Evolutionary conservation across 2,888 invertebrate species (phyloP).

Genomic region (Apodemia mormo): DNA sequence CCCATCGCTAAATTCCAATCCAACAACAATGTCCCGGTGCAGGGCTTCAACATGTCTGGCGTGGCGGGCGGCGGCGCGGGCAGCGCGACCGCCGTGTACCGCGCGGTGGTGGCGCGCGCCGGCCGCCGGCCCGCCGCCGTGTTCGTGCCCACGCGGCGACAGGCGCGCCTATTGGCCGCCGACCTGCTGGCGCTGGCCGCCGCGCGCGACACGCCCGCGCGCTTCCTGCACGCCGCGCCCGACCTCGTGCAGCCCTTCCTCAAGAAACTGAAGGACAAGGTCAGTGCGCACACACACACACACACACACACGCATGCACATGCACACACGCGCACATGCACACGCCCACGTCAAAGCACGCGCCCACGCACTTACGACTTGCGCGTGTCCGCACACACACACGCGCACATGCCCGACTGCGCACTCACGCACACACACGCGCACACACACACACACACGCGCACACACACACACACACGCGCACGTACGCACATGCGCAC

Average conservation of each 20-base stretch:
- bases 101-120: constrained; percentile 92
- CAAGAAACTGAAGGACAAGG: constrained; percentile 93
- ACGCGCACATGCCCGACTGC: too few relatives aligned
- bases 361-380: too few relatives aligned
- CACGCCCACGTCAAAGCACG: too few relatives aligned
- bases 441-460: too few relatives aligned
- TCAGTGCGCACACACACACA: constrained; percentile 45
- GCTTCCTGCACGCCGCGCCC: constrained; percentile 94
- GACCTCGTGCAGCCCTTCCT: constrained; percentile 94
- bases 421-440: too few relatives aligned
- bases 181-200: constrained; percentile 97
- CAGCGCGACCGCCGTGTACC: constrained; percentile 99
- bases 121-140: constrained; percentile 92
- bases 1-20: too few relatives aligned
- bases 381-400: too few relatives aligned
- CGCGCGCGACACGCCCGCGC: constrained; percentile 91
- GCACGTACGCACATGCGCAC: too few relatives aligned
- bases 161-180: constrained; percentile 96
- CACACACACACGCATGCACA: too few relatives aligned
- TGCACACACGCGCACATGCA: too few relatives aligned
- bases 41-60: constrained; percentile 98
- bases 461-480: too few relatives aligned
- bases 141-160: constrained; percentile 95
- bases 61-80: constrained; percentile 95
- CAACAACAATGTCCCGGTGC: too few relatives aligned